Conservation (phyloP, 2,888 invertebrate genomes). For the Romanomermis culicivorax region DNA sequence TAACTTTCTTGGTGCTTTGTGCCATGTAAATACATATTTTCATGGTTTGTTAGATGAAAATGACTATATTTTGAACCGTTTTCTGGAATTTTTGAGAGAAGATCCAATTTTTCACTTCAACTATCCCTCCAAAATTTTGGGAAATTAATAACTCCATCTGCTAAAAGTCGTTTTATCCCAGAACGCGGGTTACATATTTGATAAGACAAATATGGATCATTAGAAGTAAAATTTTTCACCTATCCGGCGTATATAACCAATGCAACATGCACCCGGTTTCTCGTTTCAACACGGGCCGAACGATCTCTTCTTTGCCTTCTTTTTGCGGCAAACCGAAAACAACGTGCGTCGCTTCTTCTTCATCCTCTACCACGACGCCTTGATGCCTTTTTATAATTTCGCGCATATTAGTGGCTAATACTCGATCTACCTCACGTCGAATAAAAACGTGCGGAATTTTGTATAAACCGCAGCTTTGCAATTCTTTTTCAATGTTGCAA, state of each 20-base stretch:
- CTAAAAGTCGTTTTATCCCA: too few relatives aligned
- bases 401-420: conserved; percentile 50
- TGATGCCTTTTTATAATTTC: conserved; percentile 70
- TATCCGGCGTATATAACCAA: conserved; percentile 85
- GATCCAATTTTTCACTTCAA: too few relatives aligned
- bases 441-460: conserved; percentile 5
- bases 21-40: too few relatives aligned
- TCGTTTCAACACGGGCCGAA: conserved; percentile 59
- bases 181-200: too few relatives aligned
- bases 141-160: too few relatives aligned
- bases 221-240: too few relatives aligned
- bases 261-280: conserved; percentile 64
- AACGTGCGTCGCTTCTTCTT: conserved; percentile 63
- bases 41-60: too few relatives aligned
- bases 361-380: conserved; percentile 47
- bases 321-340: conserved; percentile 46
- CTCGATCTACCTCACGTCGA: conserved; percentile 7
- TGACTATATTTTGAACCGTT: too few relatives aligned
- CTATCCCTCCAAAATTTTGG: too few relatives aligned
- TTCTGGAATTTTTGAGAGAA: too few relatives aligned
- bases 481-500: conserved; percentile 26
- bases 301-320: conserved; percentile 30
- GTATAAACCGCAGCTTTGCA: background rate
- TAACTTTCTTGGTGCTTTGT: too few relatives aligned
- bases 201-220: too few relatives aligned